Percentiles rank a stretch among this genome's conserved stretches.
These are phyloP conservation scores for Heliothis subflexa DNA, from an alignment of 1,140 invertebrate genomes.

Conservation along the genomic window DNA sequence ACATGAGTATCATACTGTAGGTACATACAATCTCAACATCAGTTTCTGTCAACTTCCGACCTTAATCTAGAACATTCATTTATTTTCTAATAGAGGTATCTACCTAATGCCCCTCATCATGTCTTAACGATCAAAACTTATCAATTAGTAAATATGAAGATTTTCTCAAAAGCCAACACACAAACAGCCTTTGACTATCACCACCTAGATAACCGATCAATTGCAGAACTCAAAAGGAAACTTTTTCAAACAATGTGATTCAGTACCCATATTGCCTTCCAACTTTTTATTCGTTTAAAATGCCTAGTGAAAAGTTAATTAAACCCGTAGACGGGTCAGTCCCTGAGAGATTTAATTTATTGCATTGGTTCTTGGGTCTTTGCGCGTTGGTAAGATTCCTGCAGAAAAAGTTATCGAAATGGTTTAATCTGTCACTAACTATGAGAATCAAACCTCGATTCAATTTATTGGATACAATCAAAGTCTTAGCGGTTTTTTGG, in stretches of 20 bases:
- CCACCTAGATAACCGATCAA: background rate
- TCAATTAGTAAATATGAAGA: no score
- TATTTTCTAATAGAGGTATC: no score
- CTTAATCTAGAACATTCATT: no score
- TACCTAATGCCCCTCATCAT: no score
- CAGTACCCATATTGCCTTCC: slow-evolving; percentile 45
- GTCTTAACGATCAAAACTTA: no score
- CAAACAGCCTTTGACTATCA: background rate
- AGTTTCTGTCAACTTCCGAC: no score
- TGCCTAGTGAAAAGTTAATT: slow-evolving; percentile 79
- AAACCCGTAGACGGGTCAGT: slow-evolving; percentile 73
- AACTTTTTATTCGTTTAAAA: slow-evolving; percentile 55
- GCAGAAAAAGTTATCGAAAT: slow-evolving; percentile 33
- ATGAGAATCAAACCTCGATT: slow-evolving; percentile 13
- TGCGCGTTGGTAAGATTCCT: slow-evolving; percentile 42
- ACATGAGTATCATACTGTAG: background rate
- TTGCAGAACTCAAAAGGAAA: slow-evolving; percentile 15
- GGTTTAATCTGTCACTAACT: slow-evolving; percentile 28
- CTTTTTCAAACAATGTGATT: slow-evolving; percentile 51
- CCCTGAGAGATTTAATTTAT: slow-evolving; percentile 79
- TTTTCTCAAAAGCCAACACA: background rate
- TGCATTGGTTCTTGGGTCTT: slow-evolving; percentile 66
- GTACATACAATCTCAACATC: background rate
- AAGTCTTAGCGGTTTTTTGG: background rate
- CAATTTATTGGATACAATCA: background rate